Base-by-base conservation (phyloP, 2,113 vertebrate species). In the Epinephelus lanceolatus region DNA sequence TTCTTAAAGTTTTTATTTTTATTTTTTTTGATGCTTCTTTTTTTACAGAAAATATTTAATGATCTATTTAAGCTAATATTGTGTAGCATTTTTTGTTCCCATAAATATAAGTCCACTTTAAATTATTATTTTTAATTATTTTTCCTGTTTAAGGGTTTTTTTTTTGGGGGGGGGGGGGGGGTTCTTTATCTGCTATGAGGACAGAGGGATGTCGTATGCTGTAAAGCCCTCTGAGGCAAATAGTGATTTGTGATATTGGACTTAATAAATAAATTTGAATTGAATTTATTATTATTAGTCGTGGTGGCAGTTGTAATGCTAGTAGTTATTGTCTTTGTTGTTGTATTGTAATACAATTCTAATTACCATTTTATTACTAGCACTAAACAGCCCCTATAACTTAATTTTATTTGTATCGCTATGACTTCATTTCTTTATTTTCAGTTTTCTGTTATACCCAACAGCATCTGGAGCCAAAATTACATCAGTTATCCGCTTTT, bases 401-500 rank as follows among this genome's bases (percentile, higher is more conserved):
- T 77, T 76, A 78, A 82, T 72, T 80, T 49, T 86, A 33, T 86
- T 94, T 94, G 88, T 27, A 27, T 81, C 65, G 78, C 80, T 70
- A 75, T 80, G 86, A 88, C 89, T 95, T 84, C 3, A 73, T 85
- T 83, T 73, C 55, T 71, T 84, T 85, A 77, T 87, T 87, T 85
- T 79, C 19, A 70, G 18, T 90, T 63, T 82, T 78, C 66, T 91
- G 82, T 94, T 88, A 78, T 92, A 91, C 91, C 92, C 89, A 90
- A 86, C 86, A 93, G 92, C 92, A 95, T 94, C 94, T 95, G 93
- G 84, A 88, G 91, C 94, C 94, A 92, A 96, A 95, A 94, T 96
- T 92, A 96, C 96, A 96, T 95, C 94, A 96, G 95, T 94, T 93
- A 95, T 96, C 95, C 40, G 88, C 94, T 95, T 96, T 96, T 45